phyloP scores from a whole-genome alignment of 2,888 invertebrate genomes.

The Seira ritae region DNA sequence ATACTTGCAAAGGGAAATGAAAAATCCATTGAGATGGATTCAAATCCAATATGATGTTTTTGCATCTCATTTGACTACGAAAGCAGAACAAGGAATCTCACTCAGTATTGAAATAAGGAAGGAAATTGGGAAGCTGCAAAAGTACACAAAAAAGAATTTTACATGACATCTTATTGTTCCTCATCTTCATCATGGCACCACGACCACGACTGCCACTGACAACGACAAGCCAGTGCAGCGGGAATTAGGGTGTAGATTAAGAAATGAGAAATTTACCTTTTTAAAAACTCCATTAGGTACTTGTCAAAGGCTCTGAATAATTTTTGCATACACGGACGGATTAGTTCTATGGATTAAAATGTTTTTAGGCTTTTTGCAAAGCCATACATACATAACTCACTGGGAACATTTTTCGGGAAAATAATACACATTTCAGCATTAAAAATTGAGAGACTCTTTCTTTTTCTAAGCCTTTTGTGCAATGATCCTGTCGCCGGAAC shows the following conservation, averaged over 20 bases:
- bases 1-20: too few species aligned
- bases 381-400: neutral
- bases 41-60: too few species aligned
- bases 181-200: neutral
- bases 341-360: too few species aligned
- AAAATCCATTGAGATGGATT: too few species aligned
- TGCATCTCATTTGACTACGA: too few species aligned
- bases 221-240: neutral
- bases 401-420: neutral
- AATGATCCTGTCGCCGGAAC: neutral
- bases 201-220: too few species aligned
- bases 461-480: slow-evolving; percentile 12
- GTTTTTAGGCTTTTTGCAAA: too few species aligned
- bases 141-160: neutral
- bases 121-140: neutral
- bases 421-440: neutral
- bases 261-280: neutral
- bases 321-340: neutral
- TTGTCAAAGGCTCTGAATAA: neutral
- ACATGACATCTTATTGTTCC: slow-evolving; percentile 1
- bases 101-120: neutral
- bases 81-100: too few species aligned
- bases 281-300: neutral
- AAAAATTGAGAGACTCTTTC: neutral
- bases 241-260: neutral